Conservation (phyloP, 2,888 invertebrate species). For the Eupithecia insigniata region DNA sequence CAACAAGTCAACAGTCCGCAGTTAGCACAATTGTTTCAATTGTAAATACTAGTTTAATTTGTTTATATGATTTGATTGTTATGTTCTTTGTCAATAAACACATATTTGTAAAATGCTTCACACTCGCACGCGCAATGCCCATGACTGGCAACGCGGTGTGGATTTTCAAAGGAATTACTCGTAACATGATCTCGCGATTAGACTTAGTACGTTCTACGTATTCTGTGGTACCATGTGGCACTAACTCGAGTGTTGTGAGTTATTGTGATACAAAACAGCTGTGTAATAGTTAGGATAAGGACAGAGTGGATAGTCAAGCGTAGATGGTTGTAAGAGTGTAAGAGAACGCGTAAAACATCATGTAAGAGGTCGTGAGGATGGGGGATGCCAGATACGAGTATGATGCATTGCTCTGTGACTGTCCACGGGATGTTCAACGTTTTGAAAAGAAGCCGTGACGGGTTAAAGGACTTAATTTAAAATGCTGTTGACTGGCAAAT, state of each 20-base stretch:
- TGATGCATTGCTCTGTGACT: neutral
- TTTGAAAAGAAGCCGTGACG: too few relatives aligned
- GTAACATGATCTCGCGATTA: constrained; percentile 46
- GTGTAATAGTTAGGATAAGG: constrained; percentile 29
- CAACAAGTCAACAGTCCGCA: too few relatives aligned
- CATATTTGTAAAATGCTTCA: neutral
- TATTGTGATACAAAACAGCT: constrained; percentile 42
- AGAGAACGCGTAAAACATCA: neutral
- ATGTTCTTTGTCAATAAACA: too few relatives aligned
- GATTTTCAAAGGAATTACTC: constrained; percentile 40
- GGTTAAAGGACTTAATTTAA: too few relatives aligned
- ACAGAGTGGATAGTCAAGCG: neutral
- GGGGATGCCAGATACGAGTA: neutral
- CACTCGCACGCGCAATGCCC: neutral
- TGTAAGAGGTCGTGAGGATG: neutral
- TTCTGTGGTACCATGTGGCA: constrained; percentile 14
- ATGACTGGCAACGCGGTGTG: neutral
- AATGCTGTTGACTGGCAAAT: too few relatives aligned
- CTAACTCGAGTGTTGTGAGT: constrained; percentile 18
- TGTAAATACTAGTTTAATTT: too few relatives aligned
- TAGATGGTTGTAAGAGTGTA: neutral
- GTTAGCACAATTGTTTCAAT: too few relatives aligned
- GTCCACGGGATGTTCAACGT: too few relatives aligned
- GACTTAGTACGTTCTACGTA: constrained; percentile 25
- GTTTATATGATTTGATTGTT: too few relatives aligned